Base-by-base conservation (phyloP, 2,888 invertebrate species). In the Leuctra nigra region DNA sequence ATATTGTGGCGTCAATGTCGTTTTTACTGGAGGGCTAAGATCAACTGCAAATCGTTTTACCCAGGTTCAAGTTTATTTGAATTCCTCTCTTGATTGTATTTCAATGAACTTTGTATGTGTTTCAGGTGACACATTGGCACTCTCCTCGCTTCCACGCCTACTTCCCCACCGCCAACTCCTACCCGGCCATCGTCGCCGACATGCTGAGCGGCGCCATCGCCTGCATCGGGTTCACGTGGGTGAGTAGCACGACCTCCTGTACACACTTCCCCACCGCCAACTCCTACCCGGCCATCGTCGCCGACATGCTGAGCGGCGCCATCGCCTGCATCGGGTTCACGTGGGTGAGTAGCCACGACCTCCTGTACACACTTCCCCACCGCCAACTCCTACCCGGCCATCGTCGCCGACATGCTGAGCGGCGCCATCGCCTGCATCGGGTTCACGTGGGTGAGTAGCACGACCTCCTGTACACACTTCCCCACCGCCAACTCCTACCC, bases 171-270 rank as follows among this genome's bases (percentile, higher is more conserved):
- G 94, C 88, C 23, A 91, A 91, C 73, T 94, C 94, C 0, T 96
- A 93, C 73, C 91, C 96, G 0, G 84, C 92, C 9, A 92, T 96
- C 64, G 89, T 93, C 9, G 96, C 92, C 3, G 97, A 97, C 68
- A 96, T 97, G 84, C 75, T 97, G 33, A 91, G 91, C 66, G 93
- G 90, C 38, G 94, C 92, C 22, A 93, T 97, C 64, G 94, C 92
- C 2, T 95, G 95, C 70, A 94, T 97, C 64, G 96, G 96, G 63
- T 97, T 97, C 72, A 85, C 91, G 23, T 97, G 96, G 96, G 95
- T 94, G 78, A 74, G 78, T 70, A 33, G 48, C n/a, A n/a, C n/a
- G n/a, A n/a, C n/a, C n/a, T n/a, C n/a, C n/a, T n/a, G n/a, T n/a
- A n/a, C n/a, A n/a, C n/a, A n/a, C n/a, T n/a, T n/a, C n/a, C n/a